phyloP scores from a whole-genome alignment of 2,797 vertebrate species.

The Gephyroberyx darwinii region DNA sequence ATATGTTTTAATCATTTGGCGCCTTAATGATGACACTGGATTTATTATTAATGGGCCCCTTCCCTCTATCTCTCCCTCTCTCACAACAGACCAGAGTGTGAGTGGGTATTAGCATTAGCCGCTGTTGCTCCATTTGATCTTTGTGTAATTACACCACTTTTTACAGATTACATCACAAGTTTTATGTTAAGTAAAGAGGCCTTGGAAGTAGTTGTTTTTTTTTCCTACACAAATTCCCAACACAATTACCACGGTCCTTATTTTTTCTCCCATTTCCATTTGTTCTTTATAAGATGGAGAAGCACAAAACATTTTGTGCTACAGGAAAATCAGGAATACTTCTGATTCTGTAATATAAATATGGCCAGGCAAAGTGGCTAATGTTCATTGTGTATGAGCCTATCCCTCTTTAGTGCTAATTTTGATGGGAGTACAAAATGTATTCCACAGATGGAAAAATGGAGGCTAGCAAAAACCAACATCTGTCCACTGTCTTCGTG shows the following conservation, averaged over 20 bases:
- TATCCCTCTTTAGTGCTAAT: background rate
- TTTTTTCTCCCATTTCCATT: background rate
- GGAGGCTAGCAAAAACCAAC: background rate
- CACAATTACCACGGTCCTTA: constrained; percentile 33
- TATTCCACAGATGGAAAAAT: background rate
- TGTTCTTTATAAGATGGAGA: background rate
- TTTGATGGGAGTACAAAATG: background rate
- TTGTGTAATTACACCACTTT: constrained; percentile 84
- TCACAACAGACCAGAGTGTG: constrained; percentile 60
- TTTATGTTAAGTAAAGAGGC: constrained; percentile 76
- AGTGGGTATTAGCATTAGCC: constrained; percentile 81
- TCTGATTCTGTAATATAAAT: background rate
- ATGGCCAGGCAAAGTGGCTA: background rate
- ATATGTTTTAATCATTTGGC: constrained; percentile 92
- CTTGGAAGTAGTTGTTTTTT: constrained; percentile 44
- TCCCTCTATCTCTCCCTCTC: constrained; percentile 57
- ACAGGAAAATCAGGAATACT: background rate
- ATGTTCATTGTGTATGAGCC: background rate
- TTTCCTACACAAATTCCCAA: constrained; percentile 53
- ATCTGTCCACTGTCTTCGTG: constrained; percentile 26
- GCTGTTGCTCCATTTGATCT: constrained; percentile 86
- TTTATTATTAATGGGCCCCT: constrained; percentile 91
- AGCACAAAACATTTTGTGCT: background rate
- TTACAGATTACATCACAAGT: constrained; percentile 76
- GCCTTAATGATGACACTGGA: constrained; percentile 90